These are phyloP conservation scores for Plecturocebus donacophilus DNA, from an alignment of 2,113 vertebrate species.

Conservation along the genomic window DNA sequence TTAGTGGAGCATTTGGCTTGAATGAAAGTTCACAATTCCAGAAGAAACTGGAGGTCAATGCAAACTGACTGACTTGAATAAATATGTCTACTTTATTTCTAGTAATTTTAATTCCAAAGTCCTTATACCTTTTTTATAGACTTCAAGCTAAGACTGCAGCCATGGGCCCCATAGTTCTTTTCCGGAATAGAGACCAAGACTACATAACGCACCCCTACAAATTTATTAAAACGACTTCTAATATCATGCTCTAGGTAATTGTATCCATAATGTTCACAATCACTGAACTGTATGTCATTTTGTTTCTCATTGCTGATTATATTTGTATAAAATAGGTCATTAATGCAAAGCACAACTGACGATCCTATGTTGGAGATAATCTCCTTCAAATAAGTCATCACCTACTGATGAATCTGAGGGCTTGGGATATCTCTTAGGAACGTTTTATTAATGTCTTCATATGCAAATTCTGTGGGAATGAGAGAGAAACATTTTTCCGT, in stretches of 20 bases:
- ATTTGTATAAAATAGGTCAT: slow-evolving; percentile 96
- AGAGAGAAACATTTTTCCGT: background rate
- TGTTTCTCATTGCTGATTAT: slow-evolving; percentile 93
- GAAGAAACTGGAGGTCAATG: slow-evolving; percentile 97
- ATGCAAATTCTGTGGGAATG: background rate
- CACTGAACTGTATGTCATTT: slow-evolving; percentile 94
- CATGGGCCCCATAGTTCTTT: slow-evolving; percentile 90
- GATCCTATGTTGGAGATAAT: slow-evolving; percentile 82
- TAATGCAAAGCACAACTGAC: slow-evolving; percentile 91
- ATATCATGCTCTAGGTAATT: slow-evolving; percentile 95
- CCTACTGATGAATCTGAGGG: slow-evolving; percentile 87
- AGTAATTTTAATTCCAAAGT: slow-evolving; percentile 86
- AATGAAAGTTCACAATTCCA: slow-evolving; percentile 97
- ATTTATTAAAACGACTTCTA: slow-evolving; percentile 96
- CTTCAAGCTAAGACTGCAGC: slow-evolving; percentile 92
- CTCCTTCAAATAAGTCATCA: slow-evolving; percentile 93
- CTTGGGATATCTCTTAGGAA: slow-evolving; percentile 89
- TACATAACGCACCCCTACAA: slow-evolving; percentile 94
- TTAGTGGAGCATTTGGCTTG: slow-evolving; percentile 97
- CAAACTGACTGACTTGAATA: slow-evolving; percentile 94
- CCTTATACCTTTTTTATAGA: slow-evolving; percentile 94
- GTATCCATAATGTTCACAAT: slow-evolving; percentile 95
- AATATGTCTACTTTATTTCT: slow-evolving; percentile 91
- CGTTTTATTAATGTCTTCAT: slow-evolving; percentile 79
- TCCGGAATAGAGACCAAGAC: slow-evolving; percentile 92